phyloP scores from a whole-genome alignment of 2,888 invertebrate genomes.

The Euplagia quadripunctaria region DNA sequence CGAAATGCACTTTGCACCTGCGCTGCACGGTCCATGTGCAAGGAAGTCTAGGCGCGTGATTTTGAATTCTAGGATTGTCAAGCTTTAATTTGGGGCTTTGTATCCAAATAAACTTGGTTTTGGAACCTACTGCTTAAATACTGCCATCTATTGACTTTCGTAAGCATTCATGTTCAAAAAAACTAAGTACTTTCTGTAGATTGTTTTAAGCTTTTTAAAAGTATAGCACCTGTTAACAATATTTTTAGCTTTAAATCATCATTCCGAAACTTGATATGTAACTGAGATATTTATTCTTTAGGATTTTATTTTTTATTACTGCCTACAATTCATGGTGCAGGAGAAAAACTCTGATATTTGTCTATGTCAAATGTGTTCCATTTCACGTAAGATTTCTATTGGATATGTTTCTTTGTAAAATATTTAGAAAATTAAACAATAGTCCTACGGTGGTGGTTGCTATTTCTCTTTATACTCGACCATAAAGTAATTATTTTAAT shows the following conservation, averaged over 20 bases:
- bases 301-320: too few relatives aligned
- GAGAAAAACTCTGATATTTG: not conserved
- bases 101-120: not conserved
- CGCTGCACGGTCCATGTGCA: slow-evolving; percentile 1
- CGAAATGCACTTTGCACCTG: slow-evolving; percentile 18
- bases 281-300: too few relatives aligned
- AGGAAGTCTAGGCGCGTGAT: not conserved
- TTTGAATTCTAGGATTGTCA: not conserved
- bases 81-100: not conserved
- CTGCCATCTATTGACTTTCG: too few relatives aligned
- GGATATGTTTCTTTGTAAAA: too few relatives aligned
- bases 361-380: not conserved
- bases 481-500: not conserved
- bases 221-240: too few relatives aligned
- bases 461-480: too few relatives aligned
- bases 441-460: not conserved
- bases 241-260: too few relatives aligned
- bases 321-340: not conserved
- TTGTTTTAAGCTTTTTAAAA: too few relatives aligned
- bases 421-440: not conserved
- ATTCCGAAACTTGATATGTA: too few relatives aligned
- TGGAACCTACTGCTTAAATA: not conserved
- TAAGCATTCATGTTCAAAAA: too few relatives aligned
- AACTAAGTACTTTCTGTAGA: too few relatives aligned
- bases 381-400: not conserved